Conservation (phyloP, 2,113 vertebrate species). For the Alaudala cheleensis region DNA sequence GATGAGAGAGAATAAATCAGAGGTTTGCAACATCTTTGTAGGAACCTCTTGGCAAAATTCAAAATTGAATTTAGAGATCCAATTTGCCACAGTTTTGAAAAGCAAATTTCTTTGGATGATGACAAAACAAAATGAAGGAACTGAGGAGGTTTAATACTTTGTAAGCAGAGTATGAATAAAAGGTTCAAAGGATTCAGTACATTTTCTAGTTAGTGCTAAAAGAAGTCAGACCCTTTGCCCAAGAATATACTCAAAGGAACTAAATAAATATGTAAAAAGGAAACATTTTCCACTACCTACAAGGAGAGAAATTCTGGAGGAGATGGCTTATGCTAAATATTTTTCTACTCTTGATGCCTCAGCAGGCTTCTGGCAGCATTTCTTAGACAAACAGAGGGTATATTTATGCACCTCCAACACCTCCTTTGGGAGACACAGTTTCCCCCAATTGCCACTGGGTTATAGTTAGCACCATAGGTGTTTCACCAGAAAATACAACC, state of each 20-base stretch:
- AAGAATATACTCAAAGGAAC: slow-evolving; percentile 17
- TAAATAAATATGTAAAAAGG: slow-evolving; percentile 58
- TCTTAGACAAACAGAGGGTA: slow-evolving; percentile 53
- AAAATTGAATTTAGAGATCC: neutral
- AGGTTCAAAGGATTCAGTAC: neutral
- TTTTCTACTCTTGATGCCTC: slow-evolving; percentile 65
- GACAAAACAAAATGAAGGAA: neutral
- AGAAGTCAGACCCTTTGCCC: neutral
- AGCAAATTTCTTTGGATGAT: neutral
- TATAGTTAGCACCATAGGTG: slow-evolving; percentile 36
- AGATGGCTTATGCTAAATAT: slow-evolving; percentile 54
- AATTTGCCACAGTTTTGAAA: neutral
- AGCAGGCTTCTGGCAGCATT: slow-evolving; percentile 56
- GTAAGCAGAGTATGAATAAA: neutral
- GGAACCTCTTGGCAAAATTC: neutral
- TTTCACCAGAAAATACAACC: slow-evolving; percentile 51
- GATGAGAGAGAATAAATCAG: neutral
- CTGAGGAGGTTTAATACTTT: neutral
- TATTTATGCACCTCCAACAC: slow-evolving; percentile 47
- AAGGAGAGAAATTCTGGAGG: slow-evolving; percentile 51
- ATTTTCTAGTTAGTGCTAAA: neutral
- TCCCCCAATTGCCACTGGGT: slow-evolving; percentile 18
- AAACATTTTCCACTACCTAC: slow-evolving; percentile 63
- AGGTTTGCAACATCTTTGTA: neutral
- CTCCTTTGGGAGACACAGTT: slow-evolving; percentile 49